Evolutionary conservation across 2,113 vertebrate species (phyloP).

Genomic region (Limanda limanda): DNA sequence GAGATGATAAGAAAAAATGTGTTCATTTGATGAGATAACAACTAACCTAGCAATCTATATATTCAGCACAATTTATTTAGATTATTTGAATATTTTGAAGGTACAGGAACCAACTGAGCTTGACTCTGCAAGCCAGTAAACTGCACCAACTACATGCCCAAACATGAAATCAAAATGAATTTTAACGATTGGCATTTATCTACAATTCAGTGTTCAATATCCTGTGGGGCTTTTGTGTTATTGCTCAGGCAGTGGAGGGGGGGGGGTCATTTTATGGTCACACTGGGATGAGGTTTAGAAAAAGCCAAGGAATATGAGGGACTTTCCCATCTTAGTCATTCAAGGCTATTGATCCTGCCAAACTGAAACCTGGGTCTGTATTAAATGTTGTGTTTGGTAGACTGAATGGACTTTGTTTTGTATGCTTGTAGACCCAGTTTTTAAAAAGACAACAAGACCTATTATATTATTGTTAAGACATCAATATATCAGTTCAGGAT

Average conservation of each 20-base stretch:
- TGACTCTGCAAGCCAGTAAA: background rate
- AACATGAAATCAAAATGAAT: conserved; percentile 6
- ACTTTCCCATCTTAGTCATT: conserved; percentile 60
- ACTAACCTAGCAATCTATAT: background rate
- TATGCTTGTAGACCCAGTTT: background rate
- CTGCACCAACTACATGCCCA: background rate
- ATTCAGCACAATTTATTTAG: background rate
- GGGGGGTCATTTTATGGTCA: conserved; percentile 27
- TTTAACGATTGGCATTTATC: conserved; percentile 2
- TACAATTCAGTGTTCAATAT: background rate
- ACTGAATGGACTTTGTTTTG: background rate
- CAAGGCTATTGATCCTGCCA: conserved; percentile 25
- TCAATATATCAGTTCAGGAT: background rate
- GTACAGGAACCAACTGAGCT: background rate
- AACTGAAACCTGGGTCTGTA: conserved; percentile 4
- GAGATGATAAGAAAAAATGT: conserved; percentile 4
- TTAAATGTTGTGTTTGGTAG: background rate
- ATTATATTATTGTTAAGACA: too few relatives aligned
- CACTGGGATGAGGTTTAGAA: background rate
- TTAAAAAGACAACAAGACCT: too few relatives aligned
- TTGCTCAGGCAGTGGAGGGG: conserved; percentile 23
- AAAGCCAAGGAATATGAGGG: conserved; percentile 35
- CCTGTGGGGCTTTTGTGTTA: conserved; percentile 32
- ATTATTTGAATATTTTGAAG: too few relatives aligned
- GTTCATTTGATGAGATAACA: background rate